A percentile compares a stretch with the other conserved stretches of the same genome.
Conservation (phyloP, 2,888 invertebrate genomes). For the Vesta saturnalis region DNA sequence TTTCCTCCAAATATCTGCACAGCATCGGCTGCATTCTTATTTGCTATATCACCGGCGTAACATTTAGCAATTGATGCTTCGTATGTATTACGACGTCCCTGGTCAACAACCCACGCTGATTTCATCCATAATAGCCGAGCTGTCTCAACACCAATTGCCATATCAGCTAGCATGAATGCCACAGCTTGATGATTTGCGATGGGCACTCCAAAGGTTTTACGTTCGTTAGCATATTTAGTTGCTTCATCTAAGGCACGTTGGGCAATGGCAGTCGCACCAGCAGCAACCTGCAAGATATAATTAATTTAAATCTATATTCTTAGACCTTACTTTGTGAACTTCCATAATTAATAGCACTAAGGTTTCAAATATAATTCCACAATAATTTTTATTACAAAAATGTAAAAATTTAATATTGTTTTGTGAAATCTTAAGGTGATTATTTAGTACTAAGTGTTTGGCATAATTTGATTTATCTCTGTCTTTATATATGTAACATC, state of each 20-base stretch:
- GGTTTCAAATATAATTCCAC: too few species aligned
- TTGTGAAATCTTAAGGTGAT: too few species aligned
- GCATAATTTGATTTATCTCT: too few species aligned
- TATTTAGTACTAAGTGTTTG: too few species aligned
- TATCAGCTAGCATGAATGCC: constrained; percentile 94
- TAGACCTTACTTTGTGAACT: too few species aligned
- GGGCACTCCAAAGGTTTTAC: constrained; percentile 91
- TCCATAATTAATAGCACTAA: too few species aligned
- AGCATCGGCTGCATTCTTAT: constrained; percentile 93
- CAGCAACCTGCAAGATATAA: constrained; percentile 85
- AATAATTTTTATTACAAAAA: too few species aligned
- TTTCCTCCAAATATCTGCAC: constrained; percentile 96
- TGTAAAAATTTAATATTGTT: too few species aligned
- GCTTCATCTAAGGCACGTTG: constrained; percentile 94
- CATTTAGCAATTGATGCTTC: constrained; percentile 95
- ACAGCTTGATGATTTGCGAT: constrained; percentile 89
- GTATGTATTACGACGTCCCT: constrained; percentile 82
- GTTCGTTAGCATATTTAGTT: constrained; percentile 88
- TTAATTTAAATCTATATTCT: too few species aligned
- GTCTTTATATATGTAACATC: too few species aligned
- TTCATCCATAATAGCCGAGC: too few species aligned
- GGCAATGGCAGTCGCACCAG: constrained; percentile 90
- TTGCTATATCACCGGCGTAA: constrained; percentile 91
- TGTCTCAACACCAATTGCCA: too few species aligned
- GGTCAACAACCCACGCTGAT: constrained; percentile 93